A percentile compares a stretch with the other conserved stretches of the same genome.
Conservation (phyloP, 2,113 vertebrate genomes). For the Mirounga angustirostris region DNA sequence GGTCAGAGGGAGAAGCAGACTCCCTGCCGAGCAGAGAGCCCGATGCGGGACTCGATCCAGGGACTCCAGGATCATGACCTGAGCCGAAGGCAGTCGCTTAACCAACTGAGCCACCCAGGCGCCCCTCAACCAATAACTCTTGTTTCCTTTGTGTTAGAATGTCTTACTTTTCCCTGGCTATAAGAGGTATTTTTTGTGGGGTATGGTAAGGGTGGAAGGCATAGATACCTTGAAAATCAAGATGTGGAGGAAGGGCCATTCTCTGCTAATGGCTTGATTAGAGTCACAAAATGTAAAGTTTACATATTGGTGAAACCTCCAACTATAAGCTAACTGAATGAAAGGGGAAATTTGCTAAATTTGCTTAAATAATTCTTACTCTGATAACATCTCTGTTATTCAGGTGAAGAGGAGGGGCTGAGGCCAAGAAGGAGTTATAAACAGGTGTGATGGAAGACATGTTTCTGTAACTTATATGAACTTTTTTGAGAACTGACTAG, state of each 20-base stretch:
- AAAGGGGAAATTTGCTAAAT: neutral
- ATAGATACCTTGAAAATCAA: neutral
- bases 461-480: neutral
- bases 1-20: no score
- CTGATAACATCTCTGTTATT: neutral
- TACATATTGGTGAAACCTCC: neutral
- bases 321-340: neutral
- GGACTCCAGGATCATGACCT: no score
- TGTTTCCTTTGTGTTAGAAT: neutral
- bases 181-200: neutral
- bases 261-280: neutral
- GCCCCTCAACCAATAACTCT: neutral
- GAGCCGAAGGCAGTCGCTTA: no score
- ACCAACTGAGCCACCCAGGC: no score
- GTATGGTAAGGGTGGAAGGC: neutral
- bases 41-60: no score
- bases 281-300: neutral
- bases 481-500: conserved; percentile 6
- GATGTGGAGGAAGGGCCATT: neutral
- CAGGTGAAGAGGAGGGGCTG: neutral
- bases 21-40: no score
- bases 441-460: neutral
- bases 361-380: neutral
- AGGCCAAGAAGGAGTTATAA: neutral
- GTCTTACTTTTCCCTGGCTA: neutral